Base-by-base conservation (phyloP, 1,140 invertebrate genomes). In the Pseudomyrmex concolor region DNA sequence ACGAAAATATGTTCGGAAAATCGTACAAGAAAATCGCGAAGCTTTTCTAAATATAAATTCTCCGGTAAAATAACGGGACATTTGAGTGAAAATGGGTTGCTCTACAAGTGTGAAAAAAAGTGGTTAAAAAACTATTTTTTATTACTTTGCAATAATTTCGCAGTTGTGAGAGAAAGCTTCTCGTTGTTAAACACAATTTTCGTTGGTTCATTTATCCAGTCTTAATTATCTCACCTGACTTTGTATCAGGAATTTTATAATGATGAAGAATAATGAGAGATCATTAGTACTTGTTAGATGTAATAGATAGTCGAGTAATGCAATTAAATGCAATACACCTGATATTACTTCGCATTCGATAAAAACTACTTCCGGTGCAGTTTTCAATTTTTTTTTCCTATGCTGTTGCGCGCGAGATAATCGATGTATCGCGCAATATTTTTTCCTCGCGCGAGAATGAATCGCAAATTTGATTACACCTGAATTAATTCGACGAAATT, bases 401-500 rank as follows among this genome's bases (percentile, higher is more conserved):
- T 22, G 1, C 51, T 77, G 25, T 67, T 77, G 15, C 34, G 34
- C 34, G 34, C 34, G 34, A 5, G 34, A 34, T 34, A 34, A 34
- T 34, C 34, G 34, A 34, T 34, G 34, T 34, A 34, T 34, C 34
- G 34, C 34, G 5, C 34, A 7, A 34, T 34, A 34, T 34, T 34
- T 34, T 25, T 70, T 17, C 22, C 12, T 48, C 43, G 3, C 8
- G 5, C 34, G 57, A 59, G 19, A 71, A 71, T 59, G 3, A 15
- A 2, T n/a, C 10, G 12, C 70, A 48, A 70, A 70, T 71, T 59
- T 60, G 34, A 70, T 70, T 59, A 57, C 15, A 8, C 7, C 9
- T 22, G 59, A 70, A 70, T 80, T 80, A 71, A 80, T 43, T 13
- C 15, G 2, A n/a, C 10, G 34, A 70, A 80, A 70, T 70, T 9